Conservation (phyloP, 2,888 invertebrate species). For the Brachynemurus nebulosus region DNA sequence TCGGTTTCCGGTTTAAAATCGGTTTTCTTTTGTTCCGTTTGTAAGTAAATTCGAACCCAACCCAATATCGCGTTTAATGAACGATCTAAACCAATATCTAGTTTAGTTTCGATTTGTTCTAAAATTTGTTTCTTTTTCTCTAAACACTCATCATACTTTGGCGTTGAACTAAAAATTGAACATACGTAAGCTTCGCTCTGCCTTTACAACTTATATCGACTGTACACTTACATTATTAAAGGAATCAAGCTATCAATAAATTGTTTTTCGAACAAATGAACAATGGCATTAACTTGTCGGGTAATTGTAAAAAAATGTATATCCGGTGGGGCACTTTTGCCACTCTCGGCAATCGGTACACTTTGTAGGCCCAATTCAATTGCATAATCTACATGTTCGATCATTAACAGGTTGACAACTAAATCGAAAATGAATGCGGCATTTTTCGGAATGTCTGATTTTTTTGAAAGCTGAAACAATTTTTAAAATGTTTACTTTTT, state of each 20-base stretch:
- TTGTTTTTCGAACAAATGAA: slow-evolving; percentile 84
- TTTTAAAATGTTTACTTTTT: not conserved
- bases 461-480: slow-evolving; percentile 52
- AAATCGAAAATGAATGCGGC: slow-evolving; percentile 72
- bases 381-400: slow-evolving; percentile 94
- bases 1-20: slow-evolving; percentile 86
- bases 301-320: slow-evolving; percentile 90
- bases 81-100: slow-evolving; percentile 78
- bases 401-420: slow-evolving; percentile 67
- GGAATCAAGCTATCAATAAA: slow-evolving; percentile 82
- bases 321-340: slow-evolving; percentile 56
- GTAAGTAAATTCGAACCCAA: slow-evolving; percentile 81
- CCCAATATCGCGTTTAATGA: slow-evolving; percentile 77
- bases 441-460: slow-evolving; percentile 62
- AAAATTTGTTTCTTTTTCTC: slow-evolving; percentile 73
- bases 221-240: slow-evolving; percentile 61
- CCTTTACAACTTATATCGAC: no score
- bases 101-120: slow-evolving; percentile 80
- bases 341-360: slow-evolving; percentile 75
- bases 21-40: slow-evolving; percentile 87
- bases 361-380: slow-evolving; percentile 76
- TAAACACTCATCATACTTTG: slow-evolving; percentile 77
- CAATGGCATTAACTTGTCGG: slow-evolving; percentile 84
- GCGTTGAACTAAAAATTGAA: slow-evolving; percentile 51
- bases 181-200: no score